Evolutionary conservation across 1,140 invertebrate genomes (phyloP), one percentile per base, ranked within the genome.

Genomic region (Neodiprion lecontei): DNA sequence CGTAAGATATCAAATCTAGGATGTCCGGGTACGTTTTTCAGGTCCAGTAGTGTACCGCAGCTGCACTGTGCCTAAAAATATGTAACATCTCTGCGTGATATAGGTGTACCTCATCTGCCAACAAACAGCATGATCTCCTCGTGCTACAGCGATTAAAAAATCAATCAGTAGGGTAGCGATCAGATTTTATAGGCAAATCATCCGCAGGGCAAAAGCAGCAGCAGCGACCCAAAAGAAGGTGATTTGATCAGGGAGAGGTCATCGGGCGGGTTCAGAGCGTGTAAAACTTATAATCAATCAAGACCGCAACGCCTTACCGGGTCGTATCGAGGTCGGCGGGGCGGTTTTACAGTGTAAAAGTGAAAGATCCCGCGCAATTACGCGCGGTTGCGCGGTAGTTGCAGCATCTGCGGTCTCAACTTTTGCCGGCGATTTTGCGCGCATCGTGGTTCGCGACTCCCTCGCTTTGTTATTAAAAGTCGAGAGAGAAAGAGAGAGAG

Each of bases 391-490:
- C 53, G 53, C 53, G 53, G 53, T 61, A 61, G 53, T 12, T 61
- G 28, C 28, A 40, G 28, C 28, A 40, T 40, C 28, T 61, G 53
- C 53, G 53, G 53, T 61, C 11, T 61, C n/a, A 61, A 61, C 53
- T 61, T 61, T 9, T 61, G 11, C 53, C 4, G 53, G 11, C 53
- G 53, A 61, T 61, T 40, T 17, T 61, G 53, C 53, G 53, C 53
- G 53, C 53, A 17, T 12, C 53, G n/a, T 5, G 53, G 53, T 17
- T 12, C 53, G 53, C 53, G 53, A 61, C 53, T 61, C n/a, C 53
- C 53, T 61, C 53, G 53, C 53, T 61, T 61, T 17, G 11, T 61
- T 61, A 61, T 61, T 61, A 61, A 61, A 61, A 61, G 53, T 61
- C 7, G n/a, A 61, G 53, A 40, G 28, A 40, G 28, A 40, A 40